Evolutionary conservation across 2,797 vertebrate species (phyloP).

Genomic region (Furcifer pardalis): DNA sequence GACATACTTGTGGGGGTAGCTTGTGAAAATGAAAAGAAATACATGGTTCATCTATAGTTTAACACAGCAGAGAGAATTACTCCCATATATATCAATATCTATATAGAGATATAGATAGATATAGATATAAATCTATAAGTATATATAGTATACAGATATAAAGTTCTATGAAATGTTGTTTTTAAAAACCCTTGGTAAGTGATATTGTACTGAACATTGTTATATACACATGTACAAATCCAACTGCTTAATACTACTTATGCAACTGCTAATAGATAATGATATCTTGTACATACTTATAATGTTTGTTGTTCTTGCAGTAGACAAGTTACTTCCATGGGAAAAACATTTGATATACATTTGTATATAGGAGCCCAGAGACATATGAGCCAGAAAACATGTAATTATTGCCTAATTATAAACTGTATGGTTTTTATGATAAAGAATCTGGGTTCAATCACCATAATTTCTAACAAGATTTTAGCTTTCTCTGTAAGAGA

Average conservation of each 20-base stretch:
- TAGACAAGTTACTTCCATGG: neutral
- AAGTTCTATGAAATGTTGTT: slow-evolving; percentile 17
- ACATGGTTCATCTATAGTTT: neutral
- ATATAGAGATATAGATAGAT: neutral
- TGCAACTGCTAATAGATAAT: neutral
- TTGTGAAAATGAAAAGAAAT: slow-evolving; percentile 28
- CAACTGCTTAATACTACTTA: neutral
- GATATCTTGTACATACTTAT: neutral
- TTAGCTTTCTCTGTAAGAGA: too few relatives aligned
- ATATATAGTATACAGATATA: too few relatives aligned
- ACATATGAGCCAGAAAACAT: neutral
- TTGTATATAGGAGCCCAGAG: neutral
- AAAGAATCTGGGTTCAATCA: neutral
- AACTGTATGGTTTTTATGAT: neutral
- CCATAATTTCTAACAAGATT: too few relatives aligned
- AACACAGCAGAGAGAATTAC: slow-evolving; percentile 1
- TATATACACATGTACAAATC: neutral
- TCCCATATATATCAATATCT: neutral
- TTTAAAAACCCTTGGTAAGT: neutral
- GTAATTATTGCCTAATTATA: neutral
- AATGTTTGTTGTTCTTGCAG: neutral
- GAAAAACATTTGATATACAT: neutral
- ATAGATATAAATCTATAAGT: too few relatives aligned
- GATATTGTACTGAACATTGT: neutral
- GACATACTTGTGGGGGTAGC: neutral